phyloP scores from a whole-genome alignment of 2,113 vertebrate genomes.

The Hylia prasina region DNA sequence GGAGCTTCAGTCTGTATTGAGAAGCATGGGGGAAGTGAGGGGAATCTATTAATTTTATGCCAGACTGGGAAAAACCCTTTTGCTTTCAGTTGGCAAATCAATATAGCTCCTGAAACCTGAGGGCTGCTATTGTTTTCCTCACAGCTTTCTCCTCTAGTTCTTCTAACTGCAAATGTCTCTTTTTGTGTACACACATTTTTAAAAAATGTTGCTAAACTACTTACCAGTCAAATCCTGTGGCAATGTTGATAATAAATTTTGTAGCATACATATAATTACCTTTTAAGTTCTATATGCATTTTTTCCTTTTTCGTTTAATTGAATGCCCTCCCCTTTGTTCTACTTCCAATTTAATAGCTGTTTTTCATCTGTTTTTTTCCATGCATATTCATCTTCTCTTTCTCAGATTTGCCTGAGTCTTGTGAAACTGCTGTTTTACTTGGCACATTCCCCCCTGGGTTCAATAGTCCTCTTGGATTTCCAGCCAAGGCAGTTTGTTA shows the following conservation, averaged over 20 bases:
- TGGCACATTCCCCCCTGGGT: constrained; percentile 85
- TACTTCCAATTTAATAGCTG: constrained; percentile 46
- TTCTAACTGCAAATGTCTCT: neutral
- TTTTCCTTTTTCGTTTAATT: constrained; percentile 37
- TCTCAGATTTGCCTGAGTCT: constrained; percentile 87
- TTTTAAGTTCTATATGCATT: constrained; percentile 22
- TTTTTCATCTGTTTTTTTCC: constrained; percentile 22
- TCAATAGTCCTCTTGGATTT: constrained; percentile 90
- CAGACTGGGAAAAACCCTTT: neutral
- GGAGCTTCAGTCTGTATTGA: constrained; percentile 3
- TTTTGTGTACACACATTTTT: neutral
- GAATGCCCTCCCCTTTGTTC: constrained; percentile 43
- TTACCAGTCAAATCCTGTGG: constrained; percentile 49
- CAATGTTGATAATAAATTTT: constrained; percentile 56
- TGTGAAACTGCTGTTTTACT: constrained; percentile 84
- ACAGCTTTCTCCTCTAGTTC: neutral
- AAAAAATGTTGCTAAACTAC: constrained; percentile 45
- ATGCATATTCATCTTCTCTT: constrained; percentile 45
- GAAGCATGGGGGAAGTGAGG: neutral
- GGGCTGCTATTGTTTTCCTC: constrained; percentile 46
- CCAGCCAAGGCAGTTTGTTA: constrained; percentile 89
- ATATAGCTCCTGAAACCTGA: constrained; percentile 24
- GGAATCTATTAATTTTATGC: constrained; percentile 2
- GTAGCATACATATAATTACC: constrained; percentile 44
- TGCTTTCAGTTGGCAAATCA: constrained; percentile 33